Base-by-base conservation (phyloP, 2,797 vertebrate genomes). In the Muraenolepis orangiensis region DNA sequence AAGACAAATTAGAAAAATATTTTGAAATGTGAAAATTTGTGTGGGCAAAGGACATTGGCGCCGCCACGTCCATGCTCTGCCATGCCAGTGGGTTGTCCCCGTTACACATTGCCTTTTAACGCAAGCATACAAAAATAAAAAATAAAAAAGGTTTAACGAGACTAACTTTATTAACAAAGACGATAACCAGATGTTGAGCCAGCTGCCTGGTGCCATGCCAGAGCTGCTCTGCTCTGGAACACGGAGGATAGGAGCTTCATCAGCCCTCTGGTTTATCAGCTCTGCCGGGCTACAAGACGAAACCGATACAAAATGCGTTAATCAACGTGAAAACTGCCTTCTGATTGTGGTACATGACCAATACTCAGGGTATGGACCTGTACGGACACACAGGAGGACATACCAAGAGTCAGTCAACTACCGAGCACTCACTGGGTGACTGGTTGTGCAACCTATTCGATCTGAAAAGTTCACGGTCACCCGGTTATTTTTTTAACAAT, bases 161-260 rank as follows among this genome's bases (percentile, higher is more conserved):
- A 11, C 34, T 40, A 29, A 57, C 14, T 64, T 70, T 42, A 69
- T 5, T 11, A 40, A 68, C 29, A 7, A n/a, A 57, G 12, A 72
- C 73, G 71, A 46, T 20, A 31, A 74, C 31, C 66, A 75, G 51
- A 74, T 78, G 77, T 76, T 74, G 11, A 70, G 18, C 31, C 36
- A 67, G 66, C 61, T 78, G 72, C 40, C 32, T 64, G n/a, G n/a
- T n/a, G n/a, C n/a, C 16, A 7, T 38, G 51, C 7, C 57, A n/a
- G 57, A n/a, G 57, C 57, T 8, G 4, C 57, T n/a, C n/a, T n/a
- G n/a, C n/a, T n/a, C n/a, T n/a, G n/a, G n/a, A n/a, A n/a, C n/a
- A n/a, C n/a, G n/a, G n/a, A n/a, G 40, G 40, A 46, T 13, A 46
- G 42, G 42, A 16, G 42, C 10, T 46, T 16, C 16, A 46, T 46